phyloP scores from a whole-genome alignment of 2,888 invertebrate species.

The Copidosoma aretas region DNA sequence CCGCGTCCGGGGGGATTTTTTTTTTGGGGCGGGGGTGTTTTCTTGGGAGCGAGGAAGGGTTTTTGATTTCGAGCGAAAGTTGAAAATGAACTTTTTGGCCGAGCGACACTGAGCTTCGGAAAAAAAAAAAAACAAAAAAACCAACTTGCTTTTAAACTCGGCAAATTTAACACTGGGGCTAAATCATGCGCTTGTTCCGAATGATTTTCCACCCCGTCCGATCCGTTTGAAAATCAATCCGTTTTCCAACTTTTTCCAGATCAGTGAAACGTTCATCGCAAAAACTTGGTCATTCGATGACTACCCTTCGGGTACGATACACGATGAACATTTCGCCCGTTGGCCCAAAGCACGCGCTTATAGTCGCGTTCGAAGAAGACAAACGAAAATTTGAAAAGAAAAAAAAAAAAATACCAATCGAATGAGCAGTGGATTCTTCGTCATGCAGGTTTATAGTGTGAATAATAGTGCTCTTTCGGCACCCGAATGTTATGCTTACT shows the following conservation, averaged over 20 bases:
- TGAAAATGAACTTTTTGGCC: too few species aligned
- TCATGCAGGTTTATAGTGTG: neutral
- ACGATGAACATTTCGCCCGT: neutral
- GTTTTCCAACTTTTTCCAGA: neutral
- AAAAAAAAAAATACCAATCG: neutral
- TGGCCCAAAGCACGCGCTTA: neutral
- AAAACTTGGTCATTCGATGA: too few species aligned
- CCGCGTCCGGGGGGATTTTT: too few species aligned
- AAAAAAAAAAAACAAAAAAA: too few species aligned
- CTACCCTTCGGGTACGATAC: too few species aligned
- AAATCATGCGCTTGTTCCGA: neutral
- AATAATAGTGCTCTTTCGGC: neutral
- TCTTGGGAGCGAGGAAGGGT: neutral
- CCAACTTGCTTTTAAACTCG: too few species aligned
- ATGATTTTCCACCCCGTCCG: neutral
- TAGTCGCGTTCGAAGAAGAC: neutral
- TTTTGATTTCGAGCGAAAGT: too few species aligned
- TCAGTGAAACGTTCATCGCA: too few species aligned
- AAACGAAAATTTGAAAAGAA: neutral
- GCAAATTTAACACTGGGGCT: too few species aligned
- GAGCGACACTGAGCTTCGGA: too few species aligned
- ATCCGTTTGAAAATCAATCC: neutral
- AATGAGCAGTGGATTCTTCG: neutral
- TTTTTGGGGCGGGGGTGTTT: neutral
- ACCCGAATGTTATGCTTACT: slow-evolving; percentile 65